Evolutionary conservation across 2,113 vertebrate genomes (phyloP), one percentile per base, ranked within the genome.

Genomic region (Saimiri boliviensis): DNA sequence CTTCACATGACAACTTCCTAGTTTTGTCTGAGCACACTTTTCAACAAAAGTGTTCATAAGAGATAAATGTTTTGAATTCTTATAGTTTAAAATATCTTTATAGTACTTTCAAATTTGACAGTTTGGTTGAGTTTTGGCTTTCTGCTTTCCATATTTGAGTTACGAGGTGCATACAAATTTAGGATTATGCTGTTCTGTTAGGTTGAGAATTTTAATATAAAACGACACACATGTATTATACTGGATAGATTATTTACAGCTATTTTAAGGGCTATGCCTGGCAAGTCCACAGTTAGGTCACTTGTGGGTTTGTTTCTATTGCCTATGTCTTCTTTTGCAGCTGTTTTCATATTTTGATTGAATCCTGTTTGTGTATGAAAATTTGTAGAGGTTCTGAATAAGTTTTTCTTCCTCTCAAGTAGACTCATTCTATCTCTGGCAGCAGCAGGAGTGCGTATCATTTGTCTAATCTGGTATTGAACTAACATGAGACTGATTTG

Each of bases 31-130:
- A 52, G 12, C 13, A 49, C 3, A 35, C 40, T 14, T 89, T 74
- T 71, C n/a, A 89, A 86, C 86, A 11, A 63, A 82, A 77, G 2
- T 0, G 5, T 82, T 54, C 79, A 19, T 82, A 73, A 89, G 45
- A 94, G 30, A 94, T 32, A 89, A 73, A 58, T 21, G 12, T 82
- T 91, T 32, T 95, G 30, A 89, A 76, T 90, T 56, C 23, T 79
- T 76, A 45, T 4, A 37, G 8, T 68, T 86, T 81, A 94, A 86
- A 91, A 83, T 45, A 42, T 25, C 13, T 40, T 25, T 83, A 66
- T 49, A 73, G 37, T 45, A 58, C 4, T 27, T 79, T 71, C 54
- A 87, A 12, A 81, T 25, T 32, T 60, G 11, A 32, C 2, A 60
- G 10, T 58, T n/a, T 73, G 8, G 1, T 73, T 92, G 10, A 49